A percentile compares a stretch with the other conserved stretches of the same genome.
Conservation (phyloP, 2,888 invertebrate genomes). For the Boloria euphrosyne region DNA sequence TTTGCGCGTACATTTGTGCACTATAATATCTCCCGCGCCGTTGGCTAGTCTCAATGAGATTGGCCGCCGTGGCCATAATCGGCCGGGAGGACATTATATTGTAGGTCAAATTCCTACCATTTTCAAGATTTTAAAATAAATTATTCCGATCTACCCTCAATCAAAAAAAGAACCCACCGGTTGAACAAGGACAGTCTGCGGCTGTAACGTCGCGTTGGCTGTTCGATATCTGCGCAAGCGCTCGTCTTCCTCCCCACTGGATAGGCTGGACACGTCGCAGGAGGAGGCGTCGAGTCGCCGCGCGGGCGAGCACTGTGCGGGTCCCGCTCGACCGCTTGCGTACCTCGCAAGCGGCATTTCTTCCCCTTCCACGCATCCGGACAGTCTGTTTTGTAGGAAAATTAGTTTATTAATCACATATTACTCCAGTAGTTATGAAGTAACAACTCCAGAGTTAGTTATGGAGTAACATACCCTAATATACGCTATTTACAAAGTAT, state of each 20-base stretch:
- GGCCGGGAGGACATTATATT: too few relatives aligned
- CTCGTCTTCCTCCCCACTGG: conserved; percentile 80
- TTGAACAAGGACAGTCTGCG: conserved; percentile 48
- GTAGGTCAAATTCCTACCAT: too few relatives aligned
- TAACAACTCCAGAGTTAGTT: too few relatives aligned
- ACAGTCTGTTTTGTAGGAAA: conserved; percentile 59
- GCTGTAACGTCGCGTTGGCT: conserved; percentile 46
- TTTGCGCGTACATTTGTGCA: too few relatives aligned
- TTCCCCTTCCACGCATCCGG: conserved; percentile 72
- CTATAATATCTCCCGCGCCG: too few relatives aligned
- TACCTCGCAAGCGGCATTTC: conserved; percentile 73
- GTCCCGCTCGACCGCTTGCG: conserved; percentile 59
- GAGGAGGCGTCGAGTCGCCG: conserved; percentile 75
- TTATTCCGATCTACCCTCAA: not conserved
- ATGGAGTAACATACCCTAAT: too few relatives aligned
- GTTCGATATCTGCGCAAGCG: conserved; percentile 75
- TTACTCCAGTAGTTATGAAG: too few relatives aligned
- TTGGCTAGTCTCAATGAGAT: too few relatives aligned
- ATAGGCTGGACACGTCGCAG: conserved; percentile 76
- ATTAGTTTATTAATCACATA: not conserved
- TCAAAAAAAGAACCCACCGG: conserved; percentile 44
- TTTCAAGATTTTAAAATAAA: too few relatives aligned
- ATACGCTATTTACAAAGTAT: too few relatives aligned
- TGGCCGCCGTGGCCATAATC: too few relatives aligned
- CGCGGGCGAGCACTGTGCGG: conserved; percentile 76